A percentile compares a stretch with the other conserved stretches of the same genome.
phyloP scores from a whole-genome alignment of 2,113 vertebrate species.

The Brevimyrus niger region DNA sequence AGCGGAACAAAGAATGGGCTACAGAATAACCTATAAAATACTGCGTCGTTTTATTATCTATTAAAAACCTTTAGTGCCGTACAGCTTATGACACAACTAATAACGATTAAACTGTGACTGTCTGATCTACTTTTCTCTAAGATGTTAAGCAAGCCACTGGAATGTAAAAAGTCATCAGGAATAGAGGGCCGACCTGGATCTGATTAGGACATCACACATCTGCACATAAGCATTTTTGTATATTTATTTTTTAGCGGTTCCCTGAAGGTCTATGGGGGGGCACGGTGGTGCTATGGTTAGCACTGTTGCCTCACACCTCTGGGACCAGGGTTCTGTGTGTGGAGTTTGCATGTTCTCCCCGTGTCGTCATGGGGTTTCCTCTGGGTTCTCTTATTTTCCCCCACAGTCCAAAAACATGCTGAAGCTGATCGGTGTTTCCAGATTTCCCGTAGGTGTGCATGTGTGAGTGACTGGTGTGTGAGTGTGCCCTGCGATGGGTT shows the following conservation, averaged over 20 bases:
- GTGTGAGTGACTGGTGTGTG: no score
- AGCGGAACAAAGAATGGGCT: background rate
- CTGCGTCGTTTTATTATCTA: background rate
- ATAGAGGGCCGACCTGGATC: background rate
- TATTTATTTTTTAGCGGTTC: background rate
- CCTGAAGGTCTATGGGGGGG: no score
- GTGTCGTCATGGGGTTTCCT: no score
- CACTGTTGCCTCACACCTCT: no score
- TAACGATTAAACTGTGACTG: background rate
- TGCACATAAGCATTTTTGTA: background rate
- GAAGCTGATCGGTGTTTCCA: no score
- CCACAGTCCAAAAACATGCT: no score
- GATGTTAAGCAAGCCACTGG: background rate
- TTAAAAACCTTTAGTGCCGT: background rate
- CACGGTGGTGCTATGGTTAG: no score
- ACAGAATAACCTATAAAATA: background rate
- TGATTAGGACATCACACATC: background rate
- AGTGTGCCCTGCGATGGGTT: no score
- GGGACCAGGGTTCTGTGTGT: no score
- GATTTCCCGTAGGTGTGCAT: no score
- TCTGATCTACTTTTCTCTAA: background rate
- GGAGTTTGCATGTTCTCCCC: no score
- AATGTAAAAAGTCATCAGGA: background rate
- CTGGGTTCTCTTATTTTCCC: no score
- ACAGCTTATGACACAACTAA: background rate